Percentiles rank a stretch among this genome's conserved stretches.
phyloP scores from a whole-genome alignment of 2,113 vertebrate species.

The Stomatorhinus ivindoensis region DNA sequence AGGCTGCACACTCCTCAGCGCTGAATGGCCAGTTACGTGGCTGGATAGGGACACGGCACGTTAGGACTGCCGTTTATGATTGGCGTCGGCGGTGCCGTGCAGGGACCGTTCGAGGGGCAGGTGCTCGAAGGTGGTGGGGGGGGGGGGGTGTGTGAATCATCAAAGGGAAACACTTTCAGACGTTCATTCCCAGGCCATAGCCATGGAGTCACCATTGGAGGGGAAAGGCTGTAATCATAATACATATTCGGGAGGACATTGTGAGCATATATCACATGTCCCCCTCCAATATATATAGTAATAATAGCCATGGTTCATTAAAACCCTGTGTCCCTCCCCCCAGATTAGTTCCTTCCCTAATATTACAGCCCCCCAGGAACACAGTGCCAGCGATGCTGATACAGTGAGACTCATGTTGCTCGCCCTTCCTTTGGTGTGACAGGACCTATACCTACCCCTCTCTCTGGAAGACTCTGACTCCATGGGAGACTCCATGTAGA shows the following conservation, averaged over 20 bases:
- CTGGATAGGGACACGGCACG: neutral
- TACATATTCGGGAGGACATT: too few species aligned
- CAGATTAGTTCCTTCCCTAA: neutral
- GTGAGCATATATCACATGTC: too few species aligned
- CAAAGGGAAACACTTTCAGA: neutral
- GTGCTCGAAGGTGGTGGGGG: neutral
- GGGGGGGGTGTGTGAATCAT: neutral
- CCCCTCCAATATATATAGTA: too few species aligned
- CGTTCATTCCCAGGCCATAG: too few species aligned
- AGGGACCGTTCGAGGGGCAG: neutral
- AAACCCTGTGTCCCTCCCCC: neutral
- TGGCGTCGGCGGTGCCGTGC: neutral
- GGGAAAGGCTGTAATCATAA: too few species aligned
- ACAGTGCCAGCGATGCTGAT: neutral
- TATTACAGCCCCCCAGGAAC: neutral
- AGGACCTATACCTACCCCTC: conserved; percentile 95
- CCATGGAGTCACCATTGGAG: too few species aligned
- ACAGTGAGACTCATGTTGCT: neutral
- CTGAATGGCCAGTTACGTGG: neutral
- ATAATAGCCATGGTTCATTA: neutral
- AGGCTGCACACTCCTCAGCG: neutral
- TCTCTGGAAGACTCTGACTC: conserved; percentile 96
- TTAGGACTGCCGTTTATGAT: neutral
- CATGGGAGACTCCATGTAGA: conserved; percentile 92
- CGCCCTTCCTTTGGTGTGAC: conserved; percentile 39